Percentiles rank a stretch among this genome's conserved stretches.
phyloP scores from a whole-genome alignment of 2,113 vertebrate species.

The Columba janthina region DNA sequence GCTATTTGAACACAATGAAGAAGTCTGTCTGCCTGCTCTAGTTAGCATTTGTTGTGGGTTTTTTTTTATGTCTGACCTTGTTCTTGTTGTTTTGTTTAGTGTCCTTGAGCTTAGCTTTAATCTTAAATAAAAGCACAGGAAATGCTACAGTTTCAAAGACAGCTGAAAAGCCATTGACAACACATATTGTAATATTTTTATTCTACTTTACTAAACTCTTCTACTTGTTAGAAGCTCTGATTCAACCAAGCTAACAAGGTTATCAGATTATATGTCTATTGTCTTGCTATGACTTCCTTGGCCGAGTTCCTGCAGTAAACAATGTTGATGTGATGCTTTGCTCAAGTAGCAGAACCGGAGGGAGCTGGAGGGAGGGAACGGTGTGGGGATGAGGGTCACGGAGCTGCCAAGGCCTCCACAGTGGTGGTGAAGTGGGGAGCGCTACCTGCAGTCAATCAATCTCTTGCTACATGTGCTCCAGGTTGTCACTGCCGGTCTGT shows the following conservation, averaged over 20 bases:
- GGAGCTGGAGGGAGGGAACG: neutral
- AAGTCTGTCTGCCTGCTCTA: conserved; percentile 32
- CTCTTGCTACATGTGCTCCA: neutral
- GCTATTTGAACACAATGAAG: conserved; percentile 27
- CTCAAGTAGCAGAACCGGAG: conserved; percentile 34
- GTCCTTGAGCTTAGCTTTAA: conserved; percentile 80
- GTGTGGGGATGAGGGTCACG: neutral
- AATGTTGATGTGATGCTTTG: conserved; percentile 66
- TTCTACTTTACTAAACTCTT: conserved; percentile 56
- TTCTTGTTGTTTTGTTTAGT: conserved; percentile 71
- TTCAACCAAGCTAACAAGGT: conserved; percentile 70
- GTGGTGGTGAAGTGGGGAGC: neutral
- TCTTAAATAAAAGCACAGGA: conserved; percentile 74
- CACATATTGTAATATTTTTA: conserved; percentile 68
- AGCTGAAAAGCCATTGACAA: conserved; percentile 62
- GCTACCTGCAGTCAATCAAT: conserved; percentile 23
- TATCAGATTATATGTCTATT: conserved; percentile 73
- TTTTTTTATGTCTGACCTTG: conserved; percentile 76
- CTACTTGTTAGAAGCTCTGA: conserved; percentile 65
- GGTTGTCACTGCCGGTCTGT: neutral
- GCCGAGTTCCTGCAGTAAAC: conserved; percentile 60
- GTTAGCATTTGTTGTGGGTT: neutral
- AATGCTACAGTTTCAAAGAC: conserved; percentile 52
- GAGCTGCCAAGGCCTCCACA: conserved; percentile 67
- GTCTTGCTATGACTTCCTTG: conserved; percentile 69